phyloP scores from a whole-genome alignment of 2,888 invertebrate genomes.

The Pseudanteris insignis region DNA sequence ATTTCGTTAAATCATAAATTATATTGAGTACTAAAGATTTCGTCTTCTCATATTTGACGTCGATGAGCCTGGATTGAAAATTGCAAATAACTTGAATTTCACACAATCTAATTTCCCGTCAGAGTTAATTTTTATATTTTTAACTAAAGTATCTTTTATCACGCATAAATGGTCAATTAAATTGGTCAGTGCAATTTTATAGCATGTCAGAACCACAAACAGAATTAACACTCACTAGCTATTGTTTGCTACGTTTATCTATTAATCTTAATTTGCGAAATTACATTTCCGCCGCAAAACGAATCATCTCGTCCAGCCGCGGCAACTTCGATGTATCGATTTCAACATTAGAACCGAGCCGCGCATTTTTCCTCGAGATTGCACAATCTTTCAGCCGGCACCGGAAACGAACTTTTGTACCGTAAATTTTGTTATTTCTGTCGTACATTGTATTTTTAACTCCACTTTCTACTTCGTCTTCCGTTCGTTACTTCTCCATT shows the following conservation, averaged over 20 bases:
- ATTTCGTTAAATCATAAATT: too few relatives aligned
- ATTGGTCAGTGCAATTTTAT: too few relatives aligned
- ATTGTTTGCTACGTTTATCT: conserved; percentile 30
- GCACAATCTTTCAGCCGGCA: conserved; percentile 46
- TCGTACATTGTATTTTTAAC: conserved; percentile 20
- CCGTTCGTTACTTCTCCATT: conserved; percentile 35
- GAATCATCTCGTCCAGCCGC: conserved; percentile 30
- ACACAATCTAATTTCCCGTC: too few relatives aligned
- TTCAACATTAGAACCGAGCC: conserved; percentile 36
- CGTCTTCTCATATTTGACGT: too few relatives aligned
- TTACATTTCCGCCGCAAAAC: conserved; percentile 29
- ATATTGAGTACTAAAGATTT: too few relatives aligned
- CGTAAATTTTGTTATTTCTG: conserved; percentile 46
- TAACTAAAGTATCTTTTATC: too few relatives aligned
- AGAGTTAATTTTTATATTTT: too few relatives aligned
- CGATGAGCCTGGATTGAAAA: too few relatives aligned
- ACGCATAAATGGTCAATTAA: too few relatives aligned
- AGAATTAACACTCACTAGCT: conserved; percentile 23
- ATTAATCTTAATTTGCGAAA: conserved; percentile 36
- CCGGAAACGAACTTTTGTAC: conserved; percentile 41
- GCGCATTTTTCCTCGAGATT: conserved; percentile 44
- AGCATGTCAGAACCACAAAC: too few relatives aligned
- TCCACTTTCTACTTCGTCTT: conserved; percentile 15
- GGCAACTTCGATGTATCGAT: conserved; percentile 38
- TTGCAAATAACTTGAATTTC: too few relatives aligned